Evolutionary conservation across 2,113 vertebrate species (phyloP).

Genomic region (Ursus arctos): DNA sequence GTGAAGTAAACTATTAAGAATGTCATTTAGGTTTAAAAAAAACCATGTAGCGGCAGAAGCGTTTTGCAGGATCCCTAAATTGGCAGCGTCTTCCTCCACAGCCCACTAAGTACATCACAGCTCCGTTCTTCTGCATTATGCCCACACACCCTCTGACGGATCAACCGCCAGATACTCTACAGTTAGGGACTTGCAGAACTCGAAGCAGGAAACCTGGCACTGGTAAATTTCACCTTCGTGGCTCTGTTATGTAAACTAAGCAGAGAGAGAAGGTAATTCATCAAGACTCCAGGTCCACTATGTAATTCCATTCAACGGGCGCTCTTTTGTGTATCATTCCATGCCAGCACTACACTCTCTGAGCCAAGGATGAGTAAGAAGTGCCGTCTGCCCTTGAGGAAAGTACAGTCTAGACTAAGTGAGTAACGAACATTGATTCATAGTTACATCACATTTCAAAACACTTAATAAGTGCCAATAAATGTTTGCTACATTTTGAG

Average conservation of each 20-base stretch:
- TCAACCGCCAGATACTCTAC: background rate
- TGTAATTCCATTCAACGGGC: background rate
- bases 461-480: background rate
- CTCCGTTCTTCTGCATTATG: background rate
- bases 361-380: background rate
- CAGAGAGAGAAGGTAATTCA: background rate
- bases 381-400: background rate
- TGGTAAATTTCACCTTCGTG: background rate
- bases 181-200: background rate
- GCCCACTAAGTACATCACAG: background rate
- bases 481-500: background rate
- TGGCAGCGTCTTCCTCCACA: background rate
- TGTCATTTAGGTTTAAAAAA: background rate
- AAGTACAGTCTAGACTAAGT: background rate
- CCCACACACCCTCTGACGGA: background rate
- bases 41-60: background rate
- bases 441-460: slow-evolving; percentile 7
- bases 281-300: background rate
- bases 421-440: background rate
- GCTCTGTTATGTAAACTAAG: background rate
- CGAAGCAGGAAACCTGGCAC: background rate
- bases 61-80: background rate
- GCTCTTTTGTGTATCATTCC: background rate
- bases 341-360: background rate
- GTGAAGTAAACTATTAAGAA: slow-evolving; percentile 17